A percentile compares a stretch with the other conserved stretches of the same genome.
These are phyloP conservation scores for Tolmerus cingulatus DNA, from an alignment of 2,888 invertebrate species.

Conservation along the genomic window DNA sequence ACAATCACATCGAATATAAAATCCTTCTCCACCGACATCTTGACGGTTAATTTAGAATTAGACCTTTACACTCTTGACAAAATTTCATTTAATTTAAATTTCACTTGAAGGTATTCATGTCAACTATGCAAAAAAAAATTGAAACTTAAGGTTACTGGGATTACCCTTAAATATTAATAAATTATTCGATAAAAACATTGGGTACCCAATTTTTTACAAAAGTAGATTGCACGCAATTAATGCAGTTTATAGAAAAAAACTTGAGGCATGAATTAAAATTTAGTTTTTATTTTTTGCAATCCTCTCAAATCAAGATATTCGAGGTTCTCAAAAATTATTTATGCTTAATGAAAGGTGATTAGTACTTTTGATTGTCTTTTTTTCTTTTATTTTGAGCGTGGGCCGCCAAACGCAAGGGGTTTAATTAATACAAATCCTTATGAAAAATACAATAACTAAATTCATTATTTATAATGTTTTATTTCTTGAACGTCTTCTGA, in stretches of 20 bases:
- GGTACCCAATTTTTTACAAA: too few relatives aligned
- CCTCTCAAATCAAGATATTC: too few relatives aligned
- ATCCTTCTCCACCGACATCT: slow-evolving; percentile 14
- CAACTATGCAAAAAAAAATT: background rate
- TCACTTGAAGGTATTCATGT: background rate
- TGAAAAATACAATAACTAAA: background rate
- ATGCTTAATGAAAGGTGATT: too few relatives aligned
- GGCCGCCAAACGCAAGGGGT: too few relatives aligned
- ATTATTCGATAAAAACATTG: too few relatives aligned
- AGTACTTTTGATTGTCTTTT: too few relatives aligned
- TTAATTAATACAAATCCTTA: background rate
- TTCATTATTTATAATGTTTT: background rate
- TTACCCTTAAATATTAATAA: background rate
- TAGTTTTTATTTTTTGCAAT: too few relatives aligned
- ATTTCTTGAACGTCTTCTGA: background rate
- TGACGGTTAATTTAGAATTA: background rate
- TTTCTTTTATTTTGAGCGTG: too few relatives aligned
- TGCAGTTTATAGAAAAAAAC: too few relatives aligned
- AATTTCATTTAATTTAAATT: background rate
- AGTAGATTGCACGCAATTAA: too few relatives aligned
- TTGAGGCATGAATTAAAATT: too few relatives aligned
- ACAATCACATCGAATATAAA: slow-evolving; percentile 43
- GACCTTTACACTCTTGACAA: background rate
- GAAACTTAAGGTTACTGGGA: background rate
- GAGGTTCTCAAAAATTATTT: too few relatives aligned